Percentiles rank a stretch among this genome's conserved stretches.
phyloP scores from a whole-genome alignment of 1,140 invertebrate species.

The Aradophagus sp. region DNA sequence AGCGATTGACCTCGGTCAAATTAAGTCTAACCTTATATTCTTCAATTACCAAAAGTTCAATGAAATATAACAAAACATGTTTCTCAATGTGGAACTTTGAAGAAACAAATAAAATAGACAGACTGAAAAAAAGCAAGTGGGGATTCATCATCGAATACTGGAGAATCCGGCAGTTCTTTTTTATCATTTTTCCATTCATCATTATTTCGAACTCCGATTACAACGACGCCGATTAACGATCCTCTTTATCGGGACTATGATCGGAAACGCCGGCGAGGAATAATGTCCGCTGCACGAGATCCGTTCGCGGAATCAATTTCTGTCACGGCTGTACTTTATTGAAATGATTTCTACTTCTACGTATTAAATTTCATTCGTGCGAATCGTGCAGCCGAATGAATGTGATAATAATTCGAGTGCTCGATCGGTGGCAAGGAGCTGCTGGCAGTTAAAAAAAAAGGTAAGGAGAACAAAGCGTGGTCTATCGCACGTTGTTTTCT shows the following conservation, averaged over 20 bases:
- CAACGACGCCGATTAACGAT: conserved; percentile 10
- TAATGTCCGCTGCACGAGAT: conserved; percentile 11
- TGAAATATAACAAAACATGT: no score
- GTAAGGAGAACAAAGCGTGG: no score
- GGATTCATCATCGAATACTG: conserved; percentile 9
- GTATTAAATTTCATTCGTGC: conserved; percentile 24
- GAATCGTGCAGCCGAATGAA: conserved; percentile 12
- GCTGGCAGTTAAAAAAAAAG: no score
- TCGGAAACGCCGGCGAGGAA: conserved; percentile 17
- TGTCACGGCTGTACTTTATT: conserved; percentile 31
- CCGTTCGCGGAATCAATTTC: conserved; percentile 34
- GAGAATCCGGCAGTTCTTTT: conserved; percentile 12
- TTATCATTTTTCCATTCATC: conserved; percentile 8
- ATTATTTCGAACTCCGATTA: conserved; percentile 18
- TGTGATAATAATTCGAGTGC: conserved; percentile 17
- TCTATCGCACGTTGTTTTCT: neutral
- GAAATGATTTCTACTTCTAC: conserved; percentile 32
- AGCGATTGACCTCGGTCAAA: no score
- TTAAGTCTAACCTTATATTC: no score
- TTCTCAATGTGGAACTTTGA: no score
- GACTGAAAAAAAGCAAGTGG: no score
- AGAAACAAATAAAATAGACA: no score
- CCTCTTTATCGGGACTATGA: conserved; percentile 9
- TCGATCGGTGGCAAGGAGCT: conserved; percentile 4
- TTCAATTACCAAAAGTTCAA: no score